Evolutionary conservation across 2,888 invertebrate genomes (phyloP), one percentile per base, ranked within the genome.

Genomic region (Parnassius glacialis): DNA sequence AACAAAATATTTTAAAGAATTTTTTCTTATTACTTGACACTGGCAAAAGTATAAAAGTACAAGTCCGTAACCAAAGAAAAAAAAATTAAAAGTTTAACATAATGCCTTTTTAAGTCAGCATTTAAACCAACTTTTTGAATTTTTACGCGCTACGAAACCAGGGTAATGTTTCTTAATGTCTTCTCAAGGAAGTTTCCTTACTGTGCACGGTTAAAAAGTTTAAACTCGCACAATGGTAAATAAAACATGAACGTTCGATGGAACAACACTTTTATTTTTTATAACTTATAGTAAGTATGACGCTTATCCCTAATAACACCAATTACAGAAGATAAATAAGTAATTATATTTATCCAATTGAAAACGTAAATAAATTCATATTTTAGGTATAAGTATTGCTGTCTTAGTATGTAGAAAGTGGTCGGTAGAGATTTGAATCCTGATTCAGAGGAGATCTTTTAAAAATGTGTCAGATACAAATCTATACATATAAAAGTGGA

Each of bases 361-460:
- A 68, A 74, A 67, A 43, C 71, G 71, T 71, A 69, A 70, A 48
- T 48, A 48, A 70, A 74, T 73, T 78, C 73, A 68, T 81, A 75
- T 75, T 69, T 71, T 84, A 84, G 75, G 63, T 20, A 57, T 87
- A 79, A 75, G 74, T 70, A 70, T 88, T 70, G 86, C 77, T 90
- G 90, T 90, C 34, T 34, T 90, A 88, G 89, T 70, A 70, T 71
- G 75, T 89, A 90, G 89, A 75, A 80, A 76, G 82, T 86, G 90
- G 88, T 90, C 89, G 88, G 87, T 89, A 88, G 87, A 84, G 62
- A 74, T 72, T 74, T 75, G 70, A 55, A 61, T 53, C 57, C 61
- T 61, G 59, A 43, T 48, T 60, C 61, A 61, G 52, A 62, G 57
- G 66, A 65, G 66, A 50, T 65, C 71, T 68, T 74, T 68, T 71